Evolutionary conservation across 2,797 vertebrate genomes (phyloP).

Genomic region (Sebastes oblongus): DNA sequence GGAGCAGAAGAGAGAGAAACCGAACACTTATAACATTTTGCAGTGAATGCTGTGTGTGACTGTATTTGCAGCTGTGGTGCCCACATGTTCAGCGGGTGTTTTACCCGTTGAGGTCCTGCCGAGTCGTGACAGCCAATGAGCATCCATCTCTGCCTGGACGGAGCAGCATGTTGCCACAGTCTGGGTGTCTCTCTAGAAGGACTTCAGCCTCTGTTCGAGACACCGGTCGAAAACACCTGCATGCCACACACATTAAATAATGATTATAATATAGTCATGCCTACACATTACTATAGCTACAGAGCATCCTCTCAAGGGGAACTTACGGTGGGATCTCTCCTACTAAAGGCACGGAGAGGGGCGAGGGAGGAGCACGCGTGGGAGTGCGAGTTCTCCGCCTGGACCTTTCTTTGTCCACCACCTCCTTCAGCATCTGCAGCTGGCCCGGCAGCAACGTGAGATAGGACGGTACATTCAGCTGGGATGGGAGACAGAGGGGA

Average conservation of each 20-base stretch:
- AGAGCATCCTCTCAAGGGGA: neutral
- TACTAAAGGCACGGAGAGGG: constrained; percentile 84
- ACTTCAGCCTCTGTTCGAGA: constrained; percentile 87
- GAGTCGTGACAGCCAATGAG: constrained; percentile 84
- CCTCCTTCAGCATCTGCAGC: constrained; percentile 86
- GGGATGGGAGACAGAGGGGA: neutral
- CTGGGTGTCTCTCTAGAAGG: constrained; percentile 85
- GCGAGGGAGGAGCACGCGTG: constrained; percentile 77
- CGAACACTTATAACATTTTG: neutral
- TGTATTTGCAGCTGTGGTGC: neutral
- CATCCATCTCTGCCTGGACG: constrained; percentile 85
- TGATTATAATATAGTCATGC: no score
- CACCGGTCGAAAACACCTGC: constrained; percentile 87
- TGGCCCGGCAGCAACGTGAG: constrained; percentile 89
- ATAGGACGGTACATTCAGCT: constrained; percentile 86
- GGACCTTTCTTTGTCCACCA: constrained; percentile 84
- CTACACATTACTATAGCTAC: neutral
- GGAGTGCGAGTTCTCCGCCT: constrained; percentile 80
- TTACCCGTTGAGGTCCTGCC: constrained; percentile 86
- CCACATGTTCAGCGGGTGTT: constrained; percentile 16
- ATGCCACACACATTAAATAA: constrained; percentile 8
- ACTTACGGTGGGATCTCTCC: constrained; percentile 84
- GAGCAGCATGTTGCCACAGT: constrained; percentile 87
- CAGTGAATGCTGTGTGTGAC: neutral
- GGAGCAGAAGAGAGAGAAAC: neutral